Base-by-base conservation (phyloP, 1,140 invertebrate species). In the Diorhabda elongata region DNA sequence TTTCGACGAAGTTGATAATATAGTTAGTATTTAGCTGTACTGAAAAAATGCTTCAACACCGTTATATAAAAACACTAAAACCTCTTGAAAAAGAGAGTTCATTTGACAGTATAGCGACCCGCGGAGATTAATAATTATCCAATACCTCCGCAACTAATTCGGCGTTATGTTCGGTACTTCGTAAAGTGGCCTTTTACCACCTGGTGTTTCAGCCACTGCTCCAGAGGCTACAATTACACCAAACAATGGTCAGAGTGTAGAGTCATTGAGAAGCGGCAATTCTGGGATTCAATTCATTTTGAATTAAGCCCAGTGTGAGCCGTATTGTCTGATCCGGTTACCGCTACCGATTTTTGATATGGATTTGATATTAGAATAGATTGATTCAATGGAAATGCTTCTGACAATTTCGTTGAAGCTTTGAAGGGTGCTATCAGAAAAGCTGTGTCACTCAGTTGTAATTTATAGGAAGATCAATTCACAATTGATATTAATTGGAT, bases 211-310 rank as follows among this genome's bases (percentile, higher is more conserved):
- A 69, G 73, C 71, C 78, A 77, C 79, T 80, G 78, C 77, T 80
- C 76, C 78, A 78, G 76, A 75, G 77, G 79, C 78, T 73, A 78
- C 79, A 79, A 79, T 80, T 79, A 78, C 72, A 67, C 59, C 76
- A 79, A 73, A 79, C 77, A 78, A 80, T 76, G 62, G 71, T 42
- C 68, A 65, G 67, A 74, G 75, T 76, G 74, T 68, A 69, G 65
- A 75, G 75, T 76, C 77, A 78, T 77, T 75, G 74, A 74, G 74
- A 69, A 74, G 73, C 75, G 72, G 72, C 73, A 76, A 76, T 75
- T 76, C 75, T 71, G 64, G 71, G 74, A 75, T 76, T 79, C 74
- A 78, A 80, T 79, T 78, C 77, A 74, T 75, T 73, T 67, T 74
- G 77, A 74, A 79, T 76, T 76, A 75, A 74, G 69, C 77, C 64